Conservation (phyloP, 2,113 vertebrate species). For the Gallinago undulata region DNA sequence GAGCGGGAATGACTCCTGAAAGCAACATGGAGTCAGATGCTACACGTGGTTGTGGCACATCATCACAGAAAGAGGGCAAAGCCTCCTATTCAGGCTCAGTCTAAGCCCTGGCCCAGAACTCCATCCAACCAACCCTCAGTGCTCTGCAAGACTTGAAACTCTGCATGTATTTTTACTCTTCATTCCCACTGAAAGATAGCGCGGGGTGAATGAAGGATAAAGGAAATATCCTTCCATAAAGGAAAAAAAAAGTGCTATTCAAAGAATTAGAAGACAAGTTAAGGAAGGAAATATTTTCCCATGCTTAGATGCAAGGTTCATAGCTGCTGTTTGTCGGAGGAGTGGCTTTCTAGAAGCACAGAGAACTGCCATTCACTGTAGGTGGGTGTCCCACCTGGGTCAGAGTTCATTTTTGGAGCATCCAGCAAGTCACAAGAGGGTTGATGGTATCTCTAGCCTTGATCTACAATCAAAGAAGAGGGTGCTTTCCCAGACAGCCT, state of each 20-base stretch:
- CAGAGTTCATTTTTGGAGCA: neutral
- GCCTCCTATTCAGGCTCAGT: neutral
- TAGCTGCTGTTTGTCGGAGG: neutral
- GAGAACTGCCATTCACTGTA: neutral
- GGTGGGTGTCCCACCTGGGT: neutral
- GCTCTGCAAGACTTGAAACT: neutral
- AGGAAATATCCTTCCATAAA: too few relatives aligned
- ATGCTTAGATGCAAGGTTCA: neutral
- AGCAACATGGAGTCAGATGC: neutral
- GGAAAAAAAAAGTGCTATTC: neutral
- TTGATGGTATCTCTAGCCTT: neutral
- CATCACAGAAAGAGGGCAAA: neutral
- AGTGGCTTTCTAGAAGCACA: neutral
- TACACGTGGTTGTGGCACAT: neutral
- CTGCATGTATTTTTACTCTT: neutral
- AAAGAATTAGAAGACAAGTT: neutral
- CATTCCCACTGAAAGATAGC: neutral
- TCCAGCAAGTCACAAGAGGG: neutral
- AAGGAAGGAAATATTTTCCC: neutral
- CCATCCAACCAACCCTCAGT: neutral
- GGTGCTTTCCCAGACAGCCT: neutral
- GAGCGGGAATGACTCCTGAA: neutral
- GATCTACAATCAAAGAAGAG: neutral
- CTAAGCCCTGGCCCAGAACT: neutral
- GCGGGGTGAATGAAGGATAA: too few relatives aligned